Percentiles rank a stretch among this genome's conserved stretches.
Evolutionary conservation across 2,113 vertebrate genomes (phyloP).

Genomic region (Athene noctua): DNA sequence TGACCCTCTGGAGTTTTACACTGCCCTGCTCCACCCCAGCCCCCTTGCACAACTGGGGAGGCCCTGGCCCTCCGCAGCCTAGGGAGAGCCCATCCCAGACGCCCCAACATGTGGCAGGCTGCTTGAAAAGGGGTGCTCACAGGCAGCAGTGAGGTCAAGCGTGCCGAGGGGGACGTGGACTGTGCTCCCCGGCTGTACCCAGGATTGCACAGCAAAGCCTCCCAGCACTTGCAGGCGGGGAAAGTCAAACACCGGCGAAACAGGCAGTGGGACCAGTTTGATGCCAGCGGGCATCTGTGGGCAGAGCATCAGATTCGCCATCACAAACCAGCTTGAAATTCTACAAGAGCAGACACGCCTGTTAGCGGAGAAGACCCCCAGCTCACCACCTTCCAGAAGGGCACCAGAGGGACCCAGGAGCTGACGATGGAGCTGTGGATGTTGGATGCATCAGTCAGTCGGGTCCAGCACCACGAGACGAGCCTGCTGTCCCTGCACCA

Average conservation of each 20-base stretch:
- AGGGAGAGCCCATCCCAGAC: neutral
- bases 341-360: neutral
- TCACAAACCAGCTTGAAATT: neutral
- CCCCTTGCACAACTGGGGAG: fast-evolving
- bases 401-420: neutral
- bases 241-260: fast-evolving
- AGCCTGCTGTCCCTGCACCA: neutral
- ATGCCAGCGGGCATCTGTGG: fast-evolving
- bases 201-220: neutral
- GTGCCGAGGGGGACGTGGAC: neutral
- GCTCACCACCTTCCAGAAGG: neutral
- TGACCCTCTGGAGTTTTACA: neutral
- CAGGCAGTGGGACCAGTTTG: neutral
- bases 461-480: neutral
- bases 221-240: fast-evolving
- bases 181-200: neutral
- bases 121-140: neutral
- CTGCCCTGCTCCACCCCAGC: neutral
- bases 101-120: fast-evolving
- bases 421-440: fast-evolving
- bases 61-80: neutral
- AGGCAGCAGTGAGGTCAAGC: neutral
- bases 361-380: neutral
- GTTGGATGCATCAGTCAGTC: neutral
- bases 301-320: neutral